These are phyloP conservation scores for Opisthocomus hoazin DNA, from an alignment of 2,113 vertebrate genomes.

Conservation along the genomic window DNA sequence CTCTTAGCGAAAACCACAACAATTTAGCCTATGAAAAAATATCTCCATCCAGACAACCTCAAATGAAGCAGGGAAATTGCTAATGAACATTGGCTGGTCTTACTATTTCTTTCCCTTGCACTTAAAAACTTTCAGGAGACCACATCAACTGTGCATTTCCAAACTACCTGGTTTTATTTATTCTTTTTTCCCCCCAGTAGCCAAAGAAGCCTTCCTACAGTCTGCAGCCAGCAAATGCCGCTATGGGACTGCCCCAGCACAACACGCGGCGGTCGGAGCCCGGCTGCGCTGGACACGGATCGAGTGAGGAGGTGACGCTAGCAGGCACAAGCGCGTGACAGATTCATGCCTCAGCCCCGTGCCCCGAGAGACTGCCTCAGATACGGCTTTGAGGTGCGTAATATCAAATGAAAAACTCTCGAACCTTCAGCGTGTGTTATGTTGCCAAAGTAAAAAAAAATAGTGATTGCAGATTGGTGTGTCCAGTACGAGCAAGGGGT, in stretches of 20 bases:
- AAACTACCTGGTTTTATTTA: background rate
- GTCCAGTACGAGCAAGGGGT: background rate
- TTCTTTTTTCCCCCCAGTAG: background rate
- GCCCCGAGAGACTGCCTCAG: background rate
- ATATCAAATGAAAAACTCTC: background rate
- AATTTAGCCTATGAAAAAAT: background rate
- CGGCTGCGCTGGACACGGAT: slow-evolving; percentile 65
- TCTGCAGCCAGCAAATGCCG: slow-evolving; percentile 65
- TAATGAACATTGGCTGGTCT: background rate
- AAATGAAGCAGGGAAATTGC: background rate
- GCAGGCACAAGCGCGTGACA: accelerated
- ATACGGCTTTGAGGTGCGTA: background rate
- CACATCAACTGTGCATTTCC: background rate
- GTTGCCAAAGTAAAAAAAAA: background rate
- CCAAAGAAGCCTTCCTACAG: slow-evolving; percentile 53
- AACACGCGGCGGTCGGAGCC: slow-evolving; percentile 48
- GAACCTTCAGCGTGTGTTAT: background rate
- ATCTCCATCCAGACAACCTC: background rate
- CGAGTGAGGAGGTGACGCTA: slow-evolving; percentile 22
- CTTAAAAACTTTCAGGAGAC: background rate
- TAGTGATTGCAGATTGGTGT: background rate
- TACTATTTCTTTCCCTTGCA: background rate
- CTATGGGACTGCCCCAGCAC: slow-evolving; percentile 61
- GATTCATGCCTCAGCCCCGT: background rate
- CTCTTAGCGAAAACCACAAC: background rate